A percentile compares a stretch with the other conserved stretches of the same genome.
phyloP scores from a whole-genome alignment of 2,113 vertebrate species.

The Nothoprocta perdicaria region DNA sequence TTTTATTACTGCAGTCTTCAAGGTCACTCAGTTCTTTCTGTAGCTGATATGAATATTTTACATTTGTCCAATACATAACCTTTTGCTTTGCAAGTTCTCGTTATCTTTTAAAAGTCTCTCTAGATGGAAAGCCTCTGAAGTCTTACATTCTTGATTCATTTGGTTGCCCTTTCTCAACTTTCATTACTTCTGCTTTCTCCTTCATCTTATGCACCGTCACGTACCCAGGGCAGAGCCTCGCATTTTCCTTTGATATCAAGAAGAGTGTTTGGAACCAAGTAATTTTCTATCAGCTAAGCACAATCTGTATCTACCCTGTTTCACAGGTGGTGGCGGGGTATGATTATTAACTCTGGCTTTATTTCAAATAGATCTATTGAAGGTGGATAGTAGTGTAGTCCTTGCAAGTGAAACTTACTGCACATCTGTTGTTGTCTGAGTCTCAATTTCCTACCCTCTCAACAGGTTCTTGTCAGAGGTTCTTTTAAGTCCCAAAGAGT shows the following conservation, averaged over 20 bases:
- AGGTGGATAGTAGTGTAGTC: too few species aligned
- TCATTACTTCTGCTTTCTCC: conserved; percentile 21
- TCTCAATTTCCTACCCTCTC: too few species aligned
- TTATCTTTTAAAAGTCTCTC: conserved; percentile 38
- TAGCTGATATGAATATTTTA: conserved; percentile 52
- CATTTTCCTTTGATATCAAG: not conserved
- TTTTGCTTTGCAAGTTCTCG: conserved; percentile 41
- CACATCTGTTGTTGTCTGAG: too few species aligned
- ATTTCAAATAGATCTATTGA: too few species aligned
- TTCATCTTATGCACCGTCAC: not conserved
- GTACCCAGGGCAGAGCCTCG: not conserved
- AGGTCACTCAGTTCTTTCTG: conserved; percentile 29
- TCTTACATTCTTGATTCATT: conserved; percentile 27
- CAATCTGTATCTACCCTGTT: not conserved
- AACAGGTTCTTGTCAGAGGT: too few species aligned
- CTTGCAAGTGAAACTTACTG: too few species aligned
- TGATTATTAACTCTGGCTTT: too few species aligned
- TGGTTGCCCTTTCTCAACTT: conserved; percentile 20
- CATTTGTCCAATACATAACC: conserved; percentile 43
- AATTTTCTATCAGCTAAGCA: not conserved
- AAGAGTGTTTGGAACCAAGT: not conserved
- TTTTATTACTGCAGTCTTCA: conserved; percentile 37
- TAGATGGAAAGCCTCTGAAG: not conserved
- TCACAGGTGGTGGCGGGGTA: too few species aligned
- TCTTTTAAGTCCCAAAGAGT: too few species aligned